Evolutionary conservation across 2,113 vertebrate species (phyloP), one percentile per base, ranked within the genome.

Genomic region (Blennius ocellaris): DNA sequence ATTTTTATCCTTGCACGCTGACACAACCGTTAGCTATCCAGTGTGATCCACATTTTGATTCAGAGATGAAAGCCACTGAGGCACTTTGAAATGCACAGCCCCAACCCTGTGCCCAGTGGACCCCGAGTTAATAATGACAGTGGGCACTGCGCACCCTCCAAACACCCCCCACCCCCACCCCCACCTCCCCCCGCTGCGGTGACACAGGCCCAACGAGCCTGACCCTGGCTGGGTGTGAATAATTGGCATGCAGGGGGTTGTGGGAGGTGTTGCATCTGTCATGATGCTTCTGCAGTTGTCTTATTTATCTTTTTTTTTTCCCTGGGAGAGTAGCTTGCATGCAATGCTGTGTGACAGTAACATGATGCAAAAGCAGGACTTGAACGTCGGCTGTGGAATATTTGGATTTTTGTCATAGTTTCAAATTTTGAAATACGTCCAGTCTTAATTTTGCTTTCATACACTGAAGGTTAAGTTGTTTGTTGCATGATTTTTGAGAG

Each of bases 31-130:
- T 83, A 78, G 87, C 84, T 56, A 81, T 90, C 89, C 81, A 73
- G 89, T 86, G 80, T 88, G 83, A 91, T 91, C 89, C 88, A 83
- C 85, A 80, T 91, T 90, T 88, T 92, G 90, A 89, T 92, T 90
- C 85, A 37, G 71, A 90, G 91, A 93, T 93, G 90, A 94, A 94
- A 94, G 91, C 87, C 80, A 64, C 67, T 0, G 64, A 73, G 84
- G 70, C 63, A 74, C 92, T 93, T 93, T 94, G 91, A 92, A 91
- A 93, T 89, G 84, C 87, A 80, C 88, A 52, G 84, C 80, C 83
- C 84, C 80, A 69, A 72, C 81, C 83, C 78, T 49, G 73, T 81
- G 87, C 90, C 87, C 89, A 78, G 88, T 61, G 86, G 86, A 91
- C 87, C 84, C 87, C 6, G 72, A 90, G 87, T 87, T 92, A 91